Evolutionary conservation across 2,797 vertebrate genomes (phyloP), one percentile per base, ranked within the genome.

Genomic region (Mormyrus hasselquistii): DNA sequence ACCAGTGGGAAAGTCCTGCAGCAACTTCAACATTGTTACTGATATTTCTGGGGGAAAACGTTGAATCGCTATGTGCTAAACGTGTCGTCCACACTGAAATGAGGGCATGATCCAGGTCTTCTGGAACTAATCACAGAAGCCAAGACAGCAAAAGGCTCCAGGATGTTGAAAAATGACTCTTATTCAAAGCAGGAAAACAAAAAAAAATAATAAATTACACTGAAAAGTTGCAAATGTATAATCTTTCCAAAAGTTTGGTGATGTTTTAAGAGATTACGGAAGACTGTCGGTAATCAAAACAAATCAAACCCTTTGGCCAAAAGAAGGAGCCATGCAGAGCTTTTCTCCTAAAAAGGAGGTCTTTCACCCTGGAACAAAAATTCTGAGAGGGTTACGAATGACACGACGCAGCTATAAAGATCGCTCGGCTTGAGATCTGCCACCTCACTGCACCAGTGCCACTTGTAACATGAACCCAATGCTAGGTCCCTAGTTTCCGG

Each of bases 171-270:
- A 87, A 52, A 38, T 86, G 49, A 89, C 16, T 50, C n/a, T 34
- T 73, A 41, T 62, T 55, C 59, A 89, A 89, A 79, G 69, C 50
- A 53, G 86, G 29, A 88, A 88, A 88, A 79, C 14, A 65, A 87
- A 88, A 41, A 44, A 79, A 69, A 38, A 34, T 9, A 62, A 62
- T 12, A 79, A 52, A 88, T 52, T 22, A 55, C 22, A 19, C 69
- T 22, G 65, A 88, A 34, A 49, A 73, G 59, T n/a, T 25, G 29
- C 38, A 65, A 12, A 16, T 1, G 34, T 34, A 22, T 7, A 83
- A 83, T 10, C 14, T 38, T 38, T 79, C 49, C 44, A 88, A 73
- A 34, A 38, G 65, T 82, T 41, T 88, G n/a, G 14, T 50, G 86
- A 47, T 69, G 41, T 12, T 47, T 87, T 65, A 59, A 14, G 85